These are phyloP conservation scores for Protomyctophum bolini DNA, from an alignment of 2,113 vertebrate species.

Conservation along the genomic window DNA sequence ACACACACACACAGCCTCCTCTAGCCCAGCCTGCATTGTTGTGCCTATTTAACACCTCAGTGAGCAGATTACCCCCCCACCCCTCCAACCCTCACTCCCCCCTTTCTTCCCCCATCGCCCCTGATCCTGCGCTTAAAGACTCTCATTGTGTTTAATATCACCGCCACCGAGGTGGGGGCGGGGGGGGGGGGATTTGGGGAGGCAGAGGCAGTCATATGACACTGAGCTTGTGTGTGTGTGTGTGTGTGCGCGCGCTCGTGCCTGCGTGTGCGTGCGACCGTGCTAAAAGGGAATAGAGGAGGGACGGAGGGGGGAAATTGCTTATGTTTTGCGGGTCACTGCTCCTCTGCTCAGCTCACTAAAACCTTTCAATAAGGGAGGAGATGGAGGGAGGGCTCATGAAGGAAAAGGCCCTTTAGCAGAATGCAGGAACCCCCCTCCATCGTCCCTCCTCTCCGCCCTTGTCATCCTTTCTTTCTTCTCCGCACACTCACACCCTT, in stretches of 20 bases:
- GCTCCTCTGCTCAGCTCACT: slow-evolving; percentile 67
- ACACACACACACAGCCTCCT: slow-evolving; percentile 33
- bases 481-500: slow-evolving; percentile 59
- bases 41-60: slow-evolving; percentile 79
- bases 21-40: slow-evolving; percentile 70
- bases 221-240: slow-evolving; percentile 33
- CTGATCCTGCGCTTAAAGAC: slow-evolving; percentile 76
- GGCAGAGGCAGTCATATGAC: slow-evolving; percentile 70
- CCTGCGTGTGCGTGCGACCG: background rate
- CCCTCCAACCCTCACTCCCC: background rate
- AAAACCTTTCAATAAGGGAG: slow-evolving; percentile 70
- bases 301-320: slow-evolving; percentile 38
- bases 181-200: slow-evolving; percentile 45
- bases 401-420: slow-evolving; percentile 57
- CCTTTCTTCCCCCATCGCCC: slow-evolving; percentile 36
- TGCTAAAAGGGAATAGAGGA: slow-evolving; percentile 30
- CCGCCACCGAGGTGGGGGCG: slow-evolving; percentile 61
- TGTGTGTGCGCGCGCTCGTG: background rate
- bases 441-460: slow-evolving; percentile 34
- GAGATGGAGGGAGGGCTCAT: slow-evolving; percentile 11
- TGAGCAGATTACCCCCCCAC: slow-evolving; percentile 73
- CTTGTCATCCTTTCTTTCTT: slow-evolving; percentile 67
- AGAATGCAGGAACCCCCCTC: slow-evolving; percentile 50
- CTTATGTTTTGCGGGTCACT: slow-evolving; percentile 75
- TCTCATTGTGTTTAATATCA: slow-evolving; percentile 79